Percentiles rank a stretch among this genome's conserved stretches.
Conservation (phyloP, 2,888 invertebrate genomes). For the Corythucha ciliata region DNA sequence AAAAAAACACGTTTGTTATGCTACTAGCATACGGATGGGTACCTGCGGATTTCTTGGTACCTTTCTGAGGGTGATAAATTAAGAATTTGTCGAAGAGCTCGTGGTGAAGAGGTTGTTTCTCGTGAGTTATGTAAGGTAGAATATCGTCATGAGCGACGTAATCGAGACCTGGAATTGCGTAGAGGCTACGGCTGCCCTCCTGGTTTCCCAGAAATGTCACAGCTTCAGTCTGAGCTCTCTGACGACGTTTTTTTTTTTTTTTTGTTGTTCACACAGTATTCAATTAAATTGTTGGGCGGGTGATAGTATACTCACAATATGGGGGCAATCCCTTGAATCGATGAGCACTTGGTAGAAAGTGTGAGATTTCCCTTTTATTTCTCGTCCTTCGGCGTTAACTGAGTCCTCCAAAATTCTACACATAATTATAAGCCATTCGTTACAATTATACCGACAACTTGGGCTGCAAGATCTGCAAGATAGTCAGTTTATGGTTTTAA, state of each 20-base stretch:
- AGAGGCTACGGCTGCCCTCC: conserved; percentile 86
- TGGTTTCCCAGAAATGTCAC: conserved; percentile 95
- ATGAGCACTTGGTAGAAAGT: conserved; percentile 97
- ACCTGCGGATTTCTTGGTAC: no score
- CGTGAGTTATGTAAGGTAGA: conserved; percentile 83
- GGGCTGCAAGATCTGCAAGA: no score
- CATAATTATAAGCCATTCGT: no score
- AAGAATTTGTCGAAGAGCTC: conserved; percentile 95
- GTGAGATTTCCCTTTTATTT: conserved; percentile 82
- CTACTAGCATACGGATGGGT: no score
- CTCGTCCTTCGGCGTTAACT: conserved; percentile 56
- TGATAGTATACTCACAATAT: conserved; percentile 85
- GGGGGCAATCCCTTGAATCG: conserved; percentile 92
- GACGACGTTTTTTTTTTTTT: no score
- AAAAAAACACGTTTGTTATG: no score
- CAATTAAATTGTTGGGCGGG: conserved; percentile 30
- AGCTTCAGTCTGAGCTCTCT: conserved; percentile 97
- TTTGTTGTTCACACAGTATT: no score
- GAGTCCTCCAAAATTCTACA: conserved; percentile 33
- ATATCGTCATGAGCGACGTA: conserved; percentile 98
- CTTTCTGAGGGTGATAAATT: conserved; percentile 64
- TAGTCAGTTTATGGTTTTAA: no score
- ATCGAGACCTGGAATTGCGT: conserved; percentile 94
- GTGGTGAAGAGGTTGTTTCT: conserved; percentile 82
- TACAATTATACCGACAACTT: no score